Base-by-base conservation (phyloP, 1,140 invertebrate genomes). In the Drosophila rufa region DNA sequence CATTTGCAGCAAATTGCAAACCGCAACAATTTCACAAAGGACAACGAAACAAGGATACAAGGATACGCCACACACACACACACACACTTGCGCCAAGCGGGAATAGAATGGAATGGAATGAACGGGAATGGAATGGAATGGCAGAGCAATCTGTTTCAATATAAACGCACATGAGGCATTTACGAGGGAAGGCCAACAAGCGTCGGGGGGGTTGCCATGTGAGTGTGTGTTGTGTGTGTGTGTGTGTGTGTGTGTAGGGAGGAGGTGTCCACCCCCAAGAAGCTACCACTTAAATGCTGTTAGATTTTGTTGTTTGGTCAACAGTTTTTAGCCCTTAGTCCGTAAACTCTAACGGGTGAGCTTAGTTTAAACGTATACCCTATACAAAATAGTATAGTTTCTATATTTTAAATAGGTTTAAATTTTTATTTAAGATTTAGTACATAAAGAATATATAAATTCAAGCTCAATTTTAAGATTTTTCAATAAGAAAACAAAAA, bases 101-200 rank as follows among this genome's bases (percentile, higher is more conserved):
- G 48, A 59, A 71, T 57, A 78, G 66, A 67, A 61, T 57, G 65
- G 27, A 42, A 47, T 56, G 38, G 42, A 45, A 53, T 47, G 43
- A 55, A 53, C 40, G 51, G 73, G 60, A 58, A 61, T 59, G 65
- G 69, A 66, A 62, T 46, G 59, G 58, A 50, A 77, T 90, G 81
- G 67, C 75, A 76, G 79, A 82, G 91, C 91, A 92, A 92, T 92
- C 91, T 92, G 91, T 92, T 92, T 92, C 91, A 92, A 92, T 92
- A 92, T 92, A 92, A 92, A 91, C 86, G 82, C 86, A 90, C 85
- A 90, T 90, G 85, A 90, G 85, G 85, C 85, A 90, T 90, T 90
- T 90, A 90, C 85, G 85, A 85, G 86, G 61, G 80, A 68, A 56
- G 51, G 45, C 74, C 71, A 75, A 73, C 84, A 81, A 75, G 78